These are phyloP conservation scores for Holocentrus rufus DNA, from an alignment of 2,797 vertebrate species.

Conservation along the genomic window DNA sequence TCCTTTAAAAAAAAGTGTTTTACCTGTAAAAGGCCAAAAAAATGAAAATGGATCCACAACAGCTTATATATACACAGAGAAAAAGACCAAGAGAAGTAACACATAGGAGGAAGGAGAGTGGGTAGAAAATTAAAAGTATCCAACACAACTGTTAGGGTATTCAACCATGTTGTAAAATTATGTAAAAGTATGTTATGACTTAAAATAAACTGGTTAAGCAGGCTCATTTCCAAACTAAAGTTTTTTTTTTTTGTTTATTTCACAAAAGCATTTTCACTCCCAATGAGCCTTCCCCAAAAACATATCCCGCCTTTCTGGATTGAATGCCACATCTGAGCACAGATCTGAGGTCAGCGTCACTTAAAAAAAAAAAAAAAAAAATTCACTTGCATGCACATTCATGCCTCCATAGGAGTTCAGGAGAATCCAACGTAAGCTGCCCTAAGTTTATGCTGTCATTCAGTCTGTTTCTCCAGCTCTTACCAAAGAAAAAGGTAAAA, in stretches of 20 bases:
- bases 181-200: slow-evolving; percentile 45
- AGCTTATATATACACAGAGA: slow-evolving; percentile 73
- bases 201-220: slow-evolving; percentile 52
- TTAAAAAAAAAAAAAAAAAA: not conserved
- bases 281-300: slow-evolving; percentile 33
- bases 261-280: slow-evolving; percentile 37
- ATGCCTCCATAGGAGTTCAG: slow-evolving; percentile 27
- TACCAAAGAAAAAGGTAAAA: not conserved
- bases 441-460: not conserved
- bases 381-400: slow-evolving; percentile 43
- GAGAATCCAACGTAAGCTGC: not conserved
- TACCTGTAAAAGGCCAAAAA: slow-evolving; percentile 76
- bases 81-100: slow-evolving; percentile 60
- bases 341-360: slow-evolving; percentile 38
- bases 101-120: not conserved
- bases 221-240: slow-evolving; percentile 46
- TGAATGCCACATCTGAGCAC: slow-evolving; percentile 36
- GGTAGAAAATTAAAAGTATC: slow-evolving; percentile 4
- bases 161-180: slow-evolving; percentile 49
- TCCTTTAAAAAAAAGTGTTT: slow-evolving; percentile 71
- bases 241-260: slow-evolving; percentile 17
- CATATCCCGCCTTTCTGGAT: slow-evolving; percentile 39
- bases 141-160: slow-evolving; percentile 32
- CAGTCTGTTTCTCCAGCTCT: not conserved
- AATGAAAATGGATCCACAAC: slow-evolving; percentile 71